These are phyloP conservation scores for zebrafish (Danio rerio) DNA, from an alignment of 2,113 vertebrate genomes.

Conservation along the genomic window DNA sequence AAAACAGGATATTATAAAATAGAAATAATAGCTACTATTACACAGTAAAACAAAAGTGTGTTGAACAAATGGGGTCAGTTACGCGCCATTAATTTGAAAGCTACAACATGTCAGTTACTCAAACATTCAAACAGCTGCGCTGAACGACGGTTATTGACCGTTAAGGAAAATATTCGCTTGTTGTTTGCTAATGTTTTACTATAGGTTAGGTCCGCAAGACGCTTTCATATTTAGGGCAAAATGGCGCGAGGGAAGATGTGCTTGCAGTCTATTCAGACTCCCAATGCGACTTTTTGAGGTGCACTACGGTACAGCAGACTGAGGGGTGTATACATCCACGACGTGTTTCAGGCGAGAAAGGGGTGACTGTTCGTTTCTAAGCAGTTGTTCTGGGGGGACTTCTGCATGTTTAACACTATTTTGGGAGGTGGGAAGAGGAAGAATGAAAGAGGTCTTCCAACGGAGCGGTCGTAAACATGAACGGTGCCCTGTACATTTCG, in stretches of 20 bases:
- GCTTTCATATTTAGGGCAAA: constrained; percentile 36
- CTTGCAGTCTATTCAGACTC: not conserved
- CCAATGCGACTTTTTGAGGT: constrained; percentile 7
- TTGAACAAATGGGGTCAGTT: not conserved
- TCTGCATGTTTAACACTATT: constrained; percentile 50
- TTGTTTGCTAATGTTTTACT: not conserved
- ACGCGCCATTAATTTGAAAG: not conserved
- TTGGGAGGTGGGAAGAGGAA: constrained; percentile 48
- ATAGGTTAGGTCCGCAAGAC: not conserved
- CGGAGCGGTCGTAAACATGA: constrained; percentile 72
- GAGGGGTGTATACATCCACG: constrained; percentile 56
- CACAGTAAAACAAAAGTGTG: no score
- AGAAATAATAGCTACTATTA: not conserved
- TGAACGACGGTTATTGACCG: not conserved
- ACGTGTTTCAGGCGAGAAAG: constrained; percentile 54
- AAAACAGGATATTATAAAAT: not conserved
- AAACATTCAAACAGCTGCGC: not conserved
- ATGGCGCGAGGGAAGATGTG: constrained; percentile 47
- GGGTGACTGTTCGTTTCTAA: constrained; percentile 48
- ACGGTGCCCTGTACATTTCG: constrained; percentile 81
- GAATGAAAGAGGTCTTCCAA: constrained; percentile 69
- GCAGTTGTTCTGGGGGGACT: constrained; percentile 50
- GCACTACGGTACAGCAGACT: constrained; percentile 55
- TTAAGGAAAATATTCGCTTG: no score
- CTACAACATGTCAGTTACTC: not conserved